Percentiles rank a stretch among this genome's conserved stretches.
These are phyloP conservation scores for Dipodomys stephensi DNA, from an alignment of 2,113 vertebrate genomes.

Conservation along the genomic window DNA sequence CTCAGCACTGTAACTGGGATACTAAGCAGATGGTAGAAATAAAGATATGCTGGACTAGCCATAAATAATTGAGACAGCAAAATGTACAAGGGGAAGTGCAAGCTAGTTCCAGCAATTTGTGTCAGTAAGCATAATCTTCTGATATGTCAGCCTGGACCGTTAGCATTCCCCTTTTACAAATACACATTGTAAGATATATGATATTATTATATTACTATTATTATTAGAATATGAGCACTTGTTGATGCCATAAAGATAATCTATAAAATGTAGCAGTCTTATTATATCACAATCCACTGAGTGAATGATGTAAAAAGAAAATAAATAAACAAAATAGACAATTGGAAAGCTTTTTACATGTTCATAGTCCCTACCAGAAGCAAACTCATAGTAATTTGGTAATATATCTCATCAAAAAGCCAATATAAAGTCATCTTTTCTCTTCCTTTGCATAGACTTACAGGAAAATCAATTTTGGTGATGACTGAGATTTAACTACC, in stretches of 20 bases:
- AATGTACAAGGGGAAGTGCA: slow-evolving; percentile 6
- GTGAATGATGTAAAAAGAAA: slow-evolving; percentile 50
- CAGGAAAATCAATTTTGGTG: neutral
- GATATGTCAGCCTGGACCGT: neutral
- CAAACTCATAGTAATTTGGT: slow-evolving; percentile 64
- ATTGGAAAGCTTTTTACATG: slow-evolving; percentile 37
- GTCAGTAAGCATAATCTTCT: neutral
- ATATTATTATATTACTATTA: slow-evolving; percentile 21
- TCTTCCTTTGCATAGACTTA: slow-evolving; percentile 13
- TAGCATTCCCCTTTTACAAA: slow-evolving; percentile 45
- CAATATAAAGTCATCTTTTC: slow-evolving; percentile 63
- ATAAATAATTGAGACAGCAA: slow-evolving; percentile 56
- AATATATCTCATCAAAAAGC: slow-evolving; percentile 49
- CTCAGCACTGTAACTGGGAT: slow-evolving; percentile 28
- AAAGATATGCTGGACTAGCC: neutral
- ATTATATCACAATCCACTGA: slow-evolving; percentile 43
- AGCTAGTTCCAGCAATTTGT: neutral
- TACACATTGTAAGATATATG: neutral
- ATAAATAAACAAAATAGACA: slow-evolving; percentile 66
- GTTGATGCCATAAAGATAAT: slow-evolving; percentile 74
- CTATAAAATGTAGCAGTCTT: slow-evolving; percentile 58
- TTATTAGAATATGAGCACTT: slow-evolving; percentile 62
- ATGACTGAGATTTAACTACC: slow-evolving; percentile 5
- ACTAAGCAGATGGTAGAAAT: slow-evolving; percentile 70
- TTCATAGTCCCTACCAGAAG: slow-evolving; percentile 20